Conservation (phyloP, 2,888 invertebrate species). For the Cataglyphis albicans region DNA sequence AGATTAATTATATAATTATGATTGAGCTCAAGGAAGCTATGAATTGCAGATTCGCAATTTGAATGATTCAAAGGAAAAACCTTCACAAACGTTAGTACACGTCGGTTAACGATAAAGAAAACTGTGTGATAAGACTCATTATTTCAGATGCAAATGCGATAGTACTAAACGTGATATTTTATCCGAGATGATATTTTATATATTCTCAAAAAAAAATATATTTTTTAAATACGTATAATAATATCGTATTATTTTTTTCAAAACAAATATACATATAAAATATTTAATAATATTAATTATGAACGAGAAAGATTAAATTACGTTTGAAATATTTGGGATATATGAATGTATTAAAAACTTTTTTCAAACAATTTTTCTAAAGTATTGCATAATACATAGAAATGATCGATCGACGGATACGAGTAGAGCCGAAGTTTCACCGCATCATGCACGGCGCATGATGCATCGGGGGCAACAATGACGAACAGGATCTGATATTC, state of each 20-base stretch:
- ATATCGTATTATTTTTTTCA: not conserved
- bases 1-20: conserved; percentile 48
- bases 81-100: conserved; percentile 31
- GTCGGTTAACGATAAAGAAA: conserved; percentile 18
- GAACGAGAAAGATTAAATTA: not conserved
- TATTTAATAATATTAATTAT: not conserved
- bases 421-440: conserved; percentile 20
- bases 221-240: not conserved
- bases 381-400: not conserved
- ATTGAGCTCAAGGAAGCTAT: conserved; percentile 52
- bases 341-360: conserved; percentile 11
- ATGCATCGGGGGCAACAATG: conserved; percentile 54
- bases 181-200: not conserved
- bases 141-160: conserved; percentile 10
- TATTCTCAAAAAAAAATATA: not conserved
- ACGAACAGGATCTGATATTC: conserved; percentile 51
- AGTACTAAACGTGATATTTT: not conserved
- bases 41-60: conserved; percentile 49
- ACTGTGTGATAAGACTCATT: not conserved
- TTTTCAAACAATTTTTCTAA: conserved; percentile 8
- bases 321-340: not conserved
- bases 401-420: conserved; percentile 28
- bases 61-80: conserved; percentile 48
- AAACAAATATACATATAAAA: not conserved
- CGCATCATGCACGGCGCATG: conserved; percentile 45